Percentiles rank a stretch among this genome's conserved stretches.
phyloP scores from a whole-genome alignment of 2,113 vertebrate genomes.

The Datnioides undecimradiatus region DNA sequence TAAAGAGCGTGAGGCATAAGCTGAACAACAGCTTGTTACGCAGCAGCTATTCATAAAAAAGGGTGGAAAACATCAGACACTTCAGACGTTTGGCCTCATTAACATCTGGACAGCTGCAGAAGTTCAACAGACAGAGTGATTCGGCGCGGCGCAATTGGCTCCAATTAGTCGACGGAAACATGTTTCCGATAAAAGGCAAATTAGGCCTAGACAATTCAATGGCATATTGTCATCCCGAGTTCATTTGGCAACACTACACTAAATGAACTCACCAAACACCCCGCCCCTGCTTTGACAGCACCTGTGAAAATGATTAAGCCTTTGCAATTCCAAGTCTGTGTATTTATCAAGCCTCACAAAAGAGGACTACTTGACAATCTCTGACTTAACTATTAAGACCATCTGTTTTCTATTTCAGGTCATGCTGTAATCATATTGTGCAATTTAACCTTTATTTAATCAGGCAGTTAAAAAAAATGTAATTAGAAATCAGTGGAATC shows the following conservation, averaged over 20 bases:
- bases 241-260: constrained; percentile 55
- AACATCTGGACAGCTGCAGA: constrained; percentile 58
- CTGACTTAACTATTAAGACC: constrained; percentile 40
- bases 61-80: constrained; percentile 40
- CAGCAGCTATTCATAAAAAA: constrained; percentile 48
- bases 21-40: constrained; percentile 45
- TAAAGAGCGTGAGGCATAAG: neutral
- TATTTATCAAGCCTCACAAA: constrained; percentile 33
- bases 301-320: constrained; percentile 65
- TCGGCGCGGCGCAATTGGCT: constrained; percentile 48
- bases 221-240: constrained; percentile 41
- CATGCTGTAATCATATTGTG: constrained; percentile 46
- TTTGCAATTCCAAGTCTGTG: constrained; percentile 48
- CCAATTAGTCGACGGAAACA: constrained; percentile 59
- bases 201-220: constrained; percentile 38
- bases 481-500: constrained; percentile 30
- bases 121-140: constrained; percentile 45
- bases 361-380: constrained; percentile 37
- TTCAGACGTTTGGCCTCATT: constrained; percentile 49
- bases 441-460: constrained; percentile 50
- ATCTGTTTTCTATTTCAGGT: constrained; percentile 50
- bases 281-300: constrained; percentile 49
- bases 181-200: constrained; percentile 57
- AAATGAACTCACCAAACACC: constrained; percentile 48
- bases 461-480: constrained; percentile 33